Conservation (phyloP, 2,888 invertebrate genomes). For the Lycocerus yunnanus region DNA sequence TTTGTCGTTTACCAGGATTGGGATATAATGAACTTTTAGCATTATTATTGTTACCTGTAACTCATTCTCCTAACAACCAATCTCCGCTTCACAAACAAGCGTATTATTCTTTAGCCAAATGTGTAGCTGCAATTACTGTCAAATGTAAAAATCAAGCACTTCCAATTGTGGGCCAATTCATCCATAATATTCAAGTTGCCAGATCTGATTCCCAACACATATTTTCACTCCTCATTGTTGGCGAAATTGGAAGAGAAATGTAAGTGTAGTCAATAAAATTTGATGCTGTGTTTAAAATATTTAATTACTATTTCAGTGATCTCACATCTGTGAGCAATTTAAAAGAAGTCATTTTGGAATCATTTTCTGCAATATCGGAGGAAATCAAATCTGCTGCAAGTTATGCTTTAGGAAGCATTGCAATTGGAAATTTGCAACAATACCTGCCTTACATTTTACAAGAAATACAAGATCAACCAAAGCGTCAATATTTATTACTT, state of each 20-base stretch:
- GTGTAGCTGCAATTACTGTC: slow-evolving; percentile 91
- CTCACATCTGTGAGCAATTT: slow-evolving; percentile 75
- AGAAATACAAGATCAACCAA: slow-evolving; percentile 93
- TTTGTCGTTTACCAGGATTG: slow-evolving; percentile 72
- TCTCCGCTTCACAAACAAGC: slow-evolving; percentile 69
- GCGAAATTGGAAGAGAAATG: slow-evolving; percentile 95
- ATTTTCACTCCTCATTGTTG: slow-evolving; percentile 92
- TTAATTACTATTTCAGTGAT: slow-evolving; percentile 61
- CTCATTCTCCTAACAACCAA: slow-evolving; percentile 40
- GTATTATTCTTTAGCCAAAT: slow-evolving; percentile 95
- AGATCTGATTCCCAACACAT: slow-evolving; percentile 82
- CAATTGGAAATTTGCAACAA: slow-evolving; percentile 91
- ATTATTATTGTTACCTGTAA: slow-evolving; percentile 71
- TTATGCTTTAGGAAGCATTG: slow-evolving; percentile 93
- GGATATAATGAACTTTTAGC: slow-evolving; percentile 81
- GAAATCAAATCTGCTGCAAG: slow-evolving; percentile 98
- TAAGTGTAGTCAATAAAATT: slow-evolving; percentile 56
- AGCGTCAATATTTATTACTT: slow-evolving; percentile 91
- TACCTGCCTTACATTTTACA: slow-evolving; percentile 93
- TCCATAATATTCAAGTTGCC: slow-evolving; percentile 73
- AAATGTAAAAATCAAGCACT: slow-evolving; percentile 74
- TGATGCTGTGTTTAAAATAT: neutral
- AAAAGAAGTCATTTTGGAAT: slow-evolving; percentile 79
- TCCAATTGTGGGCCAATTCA: slow-evolving; percentile 67
- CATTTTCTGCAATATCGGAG: slow-evolving; percentile 90